Conservation (phyloP, 1,140 invertebrate species). For the Zaprionus capensis region DNA sequence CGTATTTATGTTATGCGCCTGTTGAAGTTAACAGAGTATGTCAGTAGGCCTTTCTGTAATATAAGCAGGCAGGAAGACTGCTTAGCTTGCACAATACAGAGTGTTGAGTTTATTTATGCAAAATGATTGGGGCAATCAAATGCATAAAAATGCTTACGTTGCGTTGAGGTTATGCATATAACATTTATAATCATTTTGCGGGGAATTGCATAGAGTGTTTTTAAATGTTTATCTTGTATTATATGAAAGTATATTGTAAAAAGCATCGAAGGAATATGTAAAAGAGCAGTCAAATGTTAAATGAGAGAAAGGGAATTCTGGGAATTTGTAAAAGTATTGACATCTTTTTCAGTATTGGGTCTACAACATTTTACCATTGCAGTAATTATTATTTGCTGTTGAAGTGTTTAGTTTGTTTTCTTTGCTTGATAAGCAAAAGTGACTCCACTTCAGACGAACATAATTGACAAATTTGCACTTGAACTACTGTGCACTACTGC, state of each 20-base stretch:
- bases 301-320: neutral
- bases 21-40: no score
- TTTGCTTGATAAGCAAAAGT: conserved; percentile 63
- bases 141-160: conserved; percentile 13
- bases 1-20: no score
- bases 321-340: conserved; percentile 11
- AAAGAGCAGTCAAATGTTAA: neutral
- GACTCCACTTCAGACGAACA: conserved; percentile 62
- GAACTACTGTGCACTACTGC: conserved; percentile 64
- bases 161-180: neutral
- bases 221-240: no score
- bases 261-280: no score
- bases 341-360: conserved; percentile 13
- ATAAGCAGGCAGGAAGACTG: neutral
- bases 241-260: no score
- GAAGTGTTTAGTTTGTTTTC: conserved; percentile 44
- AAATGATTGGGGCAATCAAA: conserved; percentile 20
- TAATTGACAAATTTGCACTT: conserved; percentile 81
- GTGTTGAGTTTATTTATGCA: neutral
- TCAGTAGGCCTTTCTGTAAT: no score
- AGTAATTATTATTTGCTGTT: conserved; percentile 76
- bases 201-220: no score
- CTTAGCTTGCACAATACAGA: neutral
- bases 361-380: conserved; percentile 71
- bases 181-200: conserved; percentile 12